Evolutionary conservation across 2,113 vertebrate species (phyloP).

Genomic region (Neotoma lepida): DNA sequence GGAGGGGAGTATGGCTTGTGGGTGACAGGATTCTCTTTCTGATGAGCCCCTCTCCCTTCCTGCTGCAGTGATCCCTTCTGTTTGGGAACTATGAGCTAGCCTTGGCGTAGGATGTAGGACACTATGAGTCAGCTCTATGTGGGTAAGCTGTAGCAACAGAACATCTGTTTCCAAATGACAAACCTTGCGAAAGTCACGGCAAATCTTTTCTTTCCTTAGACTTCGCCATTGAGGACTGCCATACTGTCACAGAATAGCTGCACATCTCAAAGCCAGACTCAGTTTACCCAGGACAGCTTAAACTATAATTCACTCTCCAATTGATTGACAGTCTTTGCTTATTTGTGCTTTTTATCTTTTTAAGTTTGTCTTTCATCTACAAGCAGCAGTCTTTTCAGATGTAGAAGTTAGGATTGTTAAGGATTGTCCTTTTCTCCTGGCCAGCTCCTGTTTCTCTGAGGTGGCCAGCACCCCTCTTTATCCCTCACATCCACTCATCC

Average conservation of each 20-base stretch:
- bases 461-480: neutral
- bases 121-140: neutral
- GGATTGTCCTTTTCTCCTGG: neutral
- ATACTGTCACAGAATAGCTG: neutral
- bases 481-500: accelerated
- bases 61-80: neutral
- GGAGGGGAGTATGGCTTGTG: no score
- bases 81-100: neutral
- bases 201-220: neutral
- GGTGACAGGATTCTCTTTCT: neutral
- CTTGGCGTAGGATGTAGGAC: neutral
- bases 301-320: neutral
- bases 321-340: neutral
- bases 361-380: no score
- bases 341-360: no score
- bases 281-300: neutral
- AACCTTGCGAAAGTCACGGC: neutral
- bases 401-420: neutral
- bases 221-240: neutral
- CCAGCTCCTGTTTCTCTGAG: neutral
- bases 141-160: neutral
- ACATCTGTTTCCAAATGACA: neutral
- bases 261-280: neutral
- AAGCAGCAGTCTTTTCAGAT: neutral
- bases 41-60: neutral